Base-by-base conservation (phyloP, 1,140 invertebrate genomes). In the Drosophila azteca region DNA sequence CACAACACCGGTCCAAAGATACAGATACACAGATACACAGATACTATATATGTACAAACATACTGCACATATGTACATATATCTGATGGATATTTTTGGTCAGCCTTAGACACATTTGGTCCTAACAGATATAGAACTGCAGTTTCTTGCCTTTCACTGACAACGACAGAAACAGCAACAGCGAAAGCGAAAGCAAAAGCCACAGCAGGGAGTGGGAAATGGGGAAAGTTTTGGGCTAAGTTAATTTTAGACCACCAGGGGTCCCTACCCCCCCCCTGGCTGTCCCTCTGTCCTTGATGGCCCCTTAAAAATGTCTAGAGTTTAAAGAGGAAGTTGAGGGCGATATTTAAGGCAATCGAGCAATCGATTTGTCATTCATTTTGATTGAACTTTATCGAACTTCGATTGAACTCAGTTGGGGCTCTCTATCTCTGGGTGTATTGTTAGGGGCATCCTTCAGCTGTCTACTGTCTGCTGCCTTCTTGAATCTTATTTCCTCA, bases 241-340 rank as follows among this genome's bases (percentile, higher is more conserved):
- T 72, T 81, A 82, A 73, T 64, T 81, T 81, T 81, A 81, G 79
- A 44, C 79, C 68, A 82, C 79, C 79, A 82, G 79, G 79, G 78
- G 73, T 61, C 49, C 44, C 45, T 50, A 9, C 48, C 54, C 31
- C 17, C 17, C 17, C 17, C 17, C 17, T 20, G 17, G 17, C 9
- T 29, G 51, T 31, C 44, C 41, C 6, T 46, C 17, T 22, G 26
- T 31, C 4, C 31, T 2, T 24, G 15, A 29, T 44, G 15, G 22
- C 49, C 5, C 11, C 62, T 35, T 11, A 15, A 39, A 43, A 43
- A 50, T 66, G 41, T 44, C 59, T 64, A 1, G 22, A 39, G 22
- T 22, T 50, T 66, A 24, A 39, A 64, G 35, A 17, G 59, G 31
- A 66, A 66, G 63, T 64, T 24, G n/a, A 13, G 35, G 59, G 13